These are phyloP conservation scores for Epistrophella euchroma DNA, from an alignment of 2,888 invertebrate species.

Conservation along the genomic window DNA sequence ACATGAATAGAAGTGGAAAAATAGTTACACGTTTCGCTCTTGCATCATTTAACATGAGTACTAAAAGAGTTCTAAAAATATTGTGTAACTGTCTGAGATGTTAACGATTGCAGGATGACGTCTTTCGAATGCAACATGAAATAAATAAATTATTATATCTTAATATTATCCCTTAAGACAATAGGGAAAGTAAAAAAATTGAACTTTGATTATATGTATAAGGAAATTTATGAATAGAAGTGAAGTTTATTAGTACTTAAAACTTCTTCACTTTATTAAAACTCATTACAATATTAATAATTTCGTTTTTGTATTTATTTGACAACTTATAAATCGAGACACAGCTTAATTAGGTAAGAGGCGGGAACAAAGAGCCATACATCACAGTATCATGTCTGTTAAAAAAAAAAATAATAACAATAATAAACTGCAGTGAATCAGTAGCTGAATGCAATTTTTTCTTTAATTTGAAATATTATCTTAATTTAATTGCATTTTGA, in stretches of 20 bases:
- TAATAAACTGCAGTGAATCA: slow-evolving; percentile 28
- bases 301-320: slow-evolving; percentile 11
- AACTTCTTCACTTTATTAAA: background rate
- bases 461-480: slow-evolving; percentile 12
- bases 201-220: no score
- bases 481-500: slow-evolving; percentile 27
- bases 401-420: background rate
- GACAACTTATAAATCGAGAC: slow-evolving; percentile 5
- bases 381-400: background rate
- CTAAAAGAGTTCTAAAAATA: background rate
- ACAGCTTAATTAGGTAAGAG: slow-evolving; percentile 15
- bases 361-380: background rate
- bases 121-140: background rate
- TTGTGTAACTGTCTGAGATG: background rate
- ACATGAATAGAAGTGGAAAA: background rate
- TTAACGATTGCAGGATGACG: background rate
- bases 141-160: no score
- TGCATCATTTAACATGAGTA: background rate
- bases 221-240: background rate
- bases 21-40: background rate
- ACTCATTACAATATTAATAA: background rate
- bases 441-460: slow-evolving; percentile 13
- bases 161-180: no score
- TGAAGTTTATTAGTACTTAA: background rate
- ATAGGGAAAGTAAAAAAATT: no score